Base-by-base conservation (phyloP, 2,113 vertebrate species). In the Anoplopoma fimbria region DNA sequence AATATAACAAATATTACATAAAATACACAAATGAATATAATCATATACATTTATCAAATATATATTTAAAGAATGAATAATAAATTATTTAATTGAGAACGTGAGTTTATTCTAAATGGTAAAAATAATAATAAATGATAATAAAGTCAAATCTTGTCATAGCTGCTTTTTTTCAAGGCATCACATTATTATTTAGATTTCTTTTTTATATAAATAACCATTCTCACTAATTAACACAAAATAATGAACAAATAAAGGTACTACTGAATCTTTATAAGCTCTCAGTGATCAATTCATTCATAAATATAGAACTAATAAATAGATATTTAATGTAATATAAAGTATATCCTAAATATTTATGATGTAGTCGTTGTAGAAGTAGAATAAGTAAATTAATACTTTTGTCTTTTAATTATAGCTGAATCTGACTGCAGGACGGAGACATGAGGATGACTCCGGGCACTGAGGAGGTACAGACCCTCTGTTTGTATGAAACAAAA, bases 381-480 rank as follows among this genome's bases (percentile, higher is more conserved):
- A 23, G 36, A 38, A 38, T 7, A 38, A 38, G n/a, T 15, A 27
- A 51, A 25, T 25, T 55, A n/a, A 27, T 27, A 27, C 3, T 27
- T 51, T 51, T 51, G 45, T 49, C 45, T 47, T 47, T 47, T 45
- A 3, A 15, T 13, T 4, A 45, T 17, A 17, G 17, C 42, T 49
- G 47, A n/a, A 42, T 42, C 2, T 42, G 23, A 12, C 58, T 67
- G 62, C 72, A 88, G 88, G 72, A 62, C 12, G 0, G 25, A 85
- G 75, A 49, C 47, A 76, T 83, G 89, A 91, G 47, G 87, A 90
- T 51, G 87, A 86, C 25, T 63, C 70, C 65, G 1, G 85, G 87
- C 29, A 0, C 63, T 2, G 76, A 78, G 0, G 62, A 92, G 92
- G 92, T 90, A 72, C 4, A 47, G 21, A 38, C 36, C 36, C 36